Base-by-base conservation (phyloP, 2,888 invertebrate species). In the Idaea biselata region DNA sequence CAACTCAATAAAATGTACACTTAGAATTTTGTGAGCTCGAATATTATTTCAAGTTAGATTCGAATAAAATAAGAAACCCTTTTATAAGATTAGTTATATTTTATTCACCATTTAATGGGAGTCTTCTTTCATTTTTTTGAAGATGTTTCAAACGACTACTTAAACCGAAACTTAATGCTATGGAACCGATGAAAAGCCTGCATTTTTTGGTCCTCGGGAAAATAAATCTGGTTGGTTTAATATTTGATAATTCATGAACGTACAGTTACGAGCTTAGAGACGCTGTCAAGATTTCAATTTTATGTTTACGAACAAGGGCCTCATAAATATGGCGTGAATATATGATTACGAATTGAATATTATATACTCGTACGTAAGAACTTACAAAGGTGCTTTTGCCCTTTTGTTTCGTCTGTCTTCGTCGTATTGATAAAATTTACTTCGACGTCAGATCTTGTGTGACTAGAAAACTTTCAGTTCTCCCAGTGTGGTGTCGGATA, bases 1-100 rank as follows among this genome's bases (percentile, higher is more conserved):
- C 84, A 83, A 83, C 86, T 87, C 84, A 84, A 88, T 89, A 88
- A 88, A 88, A 85, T 79, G 79, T 83, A 83, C 80, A 84, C 81
- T 87, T 82, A 81, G 80, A 87, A 83, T 84, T 87, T 86, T 82
- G 83, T 80, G 80, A 80, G 79, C 76, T 76, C 76, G 75, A 82
- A 84, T 86, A 86, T 86, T 83, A 82, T 76, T 82, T 76, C 75
- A 78, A 78, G 80, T 81, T 83, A 82, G 72, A 74, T 73, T 74
- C 73, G 72, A 76, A 79, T 82, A 80, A 80, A 81, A 78, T 78
- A 68, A 65, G 59, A 66, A 68, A 68, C 70, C 70, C 66, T 72
- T 70, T 69, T 69, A 68, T 66, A 63, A 64, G 70, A 70, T 72
- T 70, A 70, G 55, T 68, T 25, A 68, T 68, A 71, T 71, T 69